Conservation (phyloP, 2,797 vertebrate genomes). For the Agapornis canus region DNA sequence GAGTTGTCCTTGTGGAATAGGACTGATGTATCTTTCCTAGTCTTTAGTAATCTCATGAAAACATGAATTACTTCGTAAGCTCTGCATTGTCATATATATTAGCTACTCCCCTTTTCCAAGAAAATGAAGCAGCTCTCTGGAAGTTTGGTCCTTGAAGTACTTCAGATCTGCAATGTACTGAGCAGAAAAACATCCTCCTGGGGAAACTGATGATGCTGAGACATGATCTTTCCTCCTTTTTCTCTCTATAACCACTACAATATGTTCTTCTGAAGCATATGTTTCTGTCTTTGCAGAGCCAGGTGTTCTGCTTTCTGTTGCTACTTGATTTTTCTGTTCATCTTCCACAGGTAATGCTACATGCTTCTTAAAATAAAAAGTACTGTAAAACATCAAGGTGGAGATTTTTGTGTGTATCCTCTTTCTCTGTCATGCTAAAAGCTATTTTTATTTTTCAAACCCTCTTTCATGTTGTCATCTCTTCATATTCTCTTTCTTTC, state of each 20-base stretch:
- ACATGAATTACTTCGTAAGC: neutral
- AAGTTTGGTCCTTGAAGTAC: neutral
- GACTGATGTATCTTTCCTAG: neutral
- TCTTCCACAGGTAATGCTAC: neutral
- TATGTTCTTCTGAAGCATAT: neutral
- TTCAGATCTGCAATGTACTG: neutral
- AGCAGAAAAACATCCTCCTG: neutral
- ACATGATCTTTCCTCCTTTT: neutral
- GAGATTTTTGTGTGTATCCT: fast-evolving
- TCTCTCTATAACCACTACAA: neutral
- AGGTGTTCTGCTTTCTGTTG: neutral
- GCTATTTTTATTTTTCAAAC: neutral
- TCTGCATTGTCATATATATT: neutral
- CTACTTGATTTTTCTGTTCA: neutral
- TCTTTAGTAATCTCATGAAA: conserved; percentile 12
- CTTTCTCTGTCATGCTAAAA: neutral
- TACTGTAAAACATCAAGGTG: neutral
- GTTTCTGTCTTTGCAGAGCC: neutral
- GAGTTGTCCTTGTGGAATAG: neutral
- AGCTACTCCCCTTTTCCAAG: neutral
- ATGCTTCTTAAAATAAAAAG: neutral
- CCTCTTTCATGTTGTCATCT: neutral
- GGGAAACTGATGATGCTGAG: neutral
- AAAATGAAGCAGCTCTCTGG: neutral
- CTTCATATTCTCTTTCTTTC: conserved; percentile 3